These are phyloP conservation scores for Chauna torquata DNA, from an alignment of 2,113 vertebrate genomes.

Conservation along the genomic window DNA sequence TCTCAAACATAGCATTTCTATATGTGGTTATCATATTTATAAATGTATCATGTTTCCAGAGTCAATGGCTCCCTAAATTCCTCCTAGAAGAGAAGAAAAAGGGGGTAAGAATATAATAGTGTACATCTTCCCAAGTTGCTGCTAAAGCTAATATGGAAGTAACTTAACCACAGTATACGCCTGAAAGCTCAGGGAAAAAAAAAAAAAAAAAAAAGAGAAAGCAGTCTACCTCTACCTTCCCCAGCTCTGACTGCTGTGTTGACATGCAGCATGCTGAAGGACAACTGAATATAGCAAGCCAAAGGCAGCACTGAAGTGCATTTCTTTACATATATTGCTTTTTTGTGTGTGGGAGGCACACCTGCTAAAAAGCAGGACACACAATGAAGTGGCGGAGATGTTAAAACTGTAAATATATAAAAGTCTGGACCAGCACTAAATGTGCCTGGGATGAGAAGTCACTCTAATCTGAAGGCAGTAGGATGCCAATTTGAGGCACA, in stretches of 20 bases:
- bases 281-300: not conserved
- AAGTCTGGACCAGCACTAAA: not conserved
- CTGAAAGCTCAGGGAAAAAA: not conserved
- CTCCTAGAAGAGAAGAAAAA: not conserved
- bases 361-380: not conserved
- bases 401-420: not conserved
- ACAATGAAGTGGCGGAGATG: not conserved
- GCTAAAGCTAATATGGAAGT: not conserved
- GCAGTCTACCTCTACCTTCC: not conserved
- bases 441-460: not conserved
- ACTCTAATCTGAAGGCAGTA: not conserved
- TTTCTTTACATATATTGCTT: not conserved
- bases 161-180: accelerated
- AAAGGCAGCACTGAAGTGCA: not conserved
- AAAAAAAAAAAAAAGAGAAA: not conserved
- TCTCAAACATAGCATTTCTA: not conserved
- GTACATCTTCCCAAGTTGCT: not conserved
- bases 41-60: not conserved
- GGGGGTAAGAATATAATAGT: not conserved
- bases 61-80: not conserved
- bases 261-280: not conserved
- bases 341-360: not conserved
- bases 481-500: not conserved
- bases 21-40: not conserved
- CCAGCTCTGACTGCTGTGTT: not conserved